These are phyloP conservation scores for Caerostris darwini DNA, from an alignment of 1,140 invertebrate species.

Conservation along the genomic window DNA sequence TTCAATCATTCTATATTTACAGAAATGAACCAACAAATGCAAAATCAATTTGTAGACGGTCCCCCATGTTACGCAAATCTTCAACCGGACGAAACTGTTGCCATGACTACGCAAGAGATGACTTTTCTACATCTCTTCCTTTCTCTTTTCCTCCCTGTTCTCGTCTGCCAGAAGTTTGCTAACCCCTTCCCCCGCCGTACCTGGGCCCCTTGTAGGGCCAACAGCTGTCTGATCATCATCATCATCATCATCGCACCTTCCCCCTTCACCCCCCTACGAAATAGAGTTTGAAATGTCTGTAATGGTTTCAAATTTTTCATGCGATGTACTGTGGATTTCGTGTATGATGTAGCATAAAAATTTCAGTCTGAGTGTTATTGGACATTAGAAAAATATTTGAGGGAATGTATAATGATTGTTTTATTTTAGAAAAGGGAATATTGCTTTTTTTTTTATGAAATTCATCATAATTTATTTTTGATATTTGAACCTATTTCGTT, in stretches of 20 bases:
- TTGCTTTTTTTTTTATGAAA: background rate
- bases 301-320: constrained; percentile 21
- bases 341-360: background rate
- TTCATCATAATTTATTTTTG: background rate
- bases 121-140: constrained; percentile 45
- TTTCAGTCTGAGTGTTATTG: background rate
- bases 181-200: constrained; percentile 1
- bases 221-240: constrained; percentile 39
- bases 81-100: constrained; percentile 39
- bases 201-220: background rate
- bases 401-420: background rate
- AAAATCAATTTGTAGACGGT: background rate
- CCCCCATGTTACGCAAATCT: background rate
- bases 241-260: constrained; percentile 8
- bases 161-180: constrained; percentile 5
- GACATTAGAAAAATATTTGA: background rate
- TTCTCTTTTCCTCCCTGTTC: background rate
- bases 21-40: no score
- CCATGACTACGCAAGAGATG: constrained; percentile 48
- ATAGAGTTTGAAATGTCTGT: constrained; percentile 26
- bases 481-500: background rate
- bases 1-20: no score
- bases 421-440: background rate
- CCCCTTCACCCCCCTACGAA: background rate
- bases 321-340: background rate